Evolutionary conservation across 2,888 invertebrate species (phyloP), one percentile per base, ranked within the genome.

Genomic region (Chesias legatella): DNA sequence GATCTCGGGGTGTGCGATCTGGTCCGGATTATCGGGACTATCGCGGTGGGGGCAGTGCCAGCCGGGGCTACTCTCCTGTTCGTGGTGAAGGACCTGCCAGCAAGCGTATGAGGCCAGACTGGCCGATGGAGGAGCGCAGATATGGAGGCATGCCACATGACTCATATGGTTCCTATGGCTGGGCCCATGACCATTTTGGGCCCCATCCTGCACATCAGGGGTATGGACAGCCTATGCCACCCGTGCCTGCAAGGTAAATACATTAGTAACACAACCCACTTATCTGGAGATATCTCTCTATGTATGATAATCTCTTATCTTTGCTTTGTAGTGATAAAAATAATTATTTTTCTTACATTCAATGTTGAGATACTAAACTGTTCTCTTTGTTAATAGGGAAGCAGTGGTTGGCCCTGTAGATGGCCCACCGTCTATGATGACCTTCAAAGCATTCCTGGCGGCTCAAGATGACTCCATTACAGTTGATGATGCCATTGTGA

Each of bases 391-490:
- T 48, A 25, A 17, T 68, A 91, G 91, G 77, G 91, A 91, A 74
- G 79, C 89, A 53, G 81, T 84, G 28, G 50, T 33, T 7, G 52
- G 46, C 26, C 48, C 88, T 22, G 56, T 76, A 10, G 89, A 94
- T 60, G 96, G 97, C 0, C 97, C 98, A 61, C 95, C 98, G 0
- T 94, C 97, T 0, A 97, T 99, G 96, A 94, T 98, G 93, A 94
- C 97, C 1, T 96, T 99, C 79, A 99, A 99, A 84, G 95, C 97
- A 56, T 99, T 98, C 80, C 90, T 99, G 42, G 95, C 94, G 22
- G 96, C 97, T 7, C 98, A 98, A 78, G 99, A 99, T 79, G 99
- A 99, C 81, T 94, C 95, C 51, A 98, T 99, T 61, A 98, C 98
- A 23, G 98, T 98, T 60, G 97, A 98, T 54, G 98, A 98, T 73